Conservation (phyloP, 2,888 invertebrate species). For the Xylota segnis region DNA sequence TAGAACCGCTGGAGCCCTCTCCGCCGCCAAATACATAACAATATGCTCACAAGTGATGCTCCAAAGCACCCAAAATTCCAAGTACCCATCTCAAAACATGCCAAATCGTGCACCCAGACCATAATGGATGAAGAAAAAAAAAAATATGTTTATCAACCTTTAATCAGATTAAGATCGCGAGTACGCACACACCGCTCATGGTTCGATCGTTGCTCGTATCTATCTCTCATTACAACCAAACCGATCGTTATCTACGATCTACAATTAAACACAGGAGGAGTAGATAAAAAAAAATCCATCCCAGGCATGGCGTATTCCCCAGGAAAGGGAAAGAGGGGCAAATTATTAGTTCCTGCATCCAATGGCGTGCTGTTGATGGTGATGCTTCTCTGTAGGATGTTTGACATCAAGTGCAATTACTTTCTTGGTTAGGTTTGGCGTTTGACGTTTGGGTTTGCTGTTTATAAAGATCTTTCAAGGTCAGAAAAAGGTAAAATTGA, state of each 20-base stretch:
- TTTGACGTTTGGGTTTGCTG: conserved; percentile 27
- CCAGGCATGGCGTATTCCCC: conserved; percentile 5
- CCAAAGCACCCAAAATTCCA: conserved; percentile 30
- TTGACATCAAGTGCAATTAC: conserved; percentile 77
- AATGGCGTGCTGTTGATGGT: conserved; percentile 55
- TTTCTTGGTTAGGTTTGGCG: conserved; percentile 55
- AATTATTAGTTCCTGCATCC: conserved; percentile 65
- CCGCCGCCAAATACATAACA: neutral
- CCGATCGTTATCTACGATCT: conserved; percentile 70
- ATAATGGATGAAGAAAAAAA: conserved; percentile 7
- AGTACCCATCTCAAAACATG: conserved; percentile 49
- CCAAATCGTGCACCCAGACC: conserved; percentile 48
- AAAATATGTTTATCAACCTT: conserved; percentile 48
- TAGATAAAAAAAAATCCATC: conserved; percentile 9
- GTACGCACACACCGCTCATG: conserved; percentile 37
- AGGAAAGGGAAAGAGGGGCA: conserved; percentile 16
- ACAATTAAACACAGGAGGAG: conserved; percentile 65
- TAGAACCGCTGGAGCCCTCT: conserved; percentile 7
- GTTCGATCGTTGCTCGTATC: conserved; percentile 40
- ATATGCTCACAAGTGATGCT: neutral
- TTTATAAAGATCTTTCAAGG: conserved; percentile 66
- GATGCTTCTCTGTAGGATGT: conserved; percentile 52
- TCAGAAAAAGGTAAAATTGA: conserved; percentile 71
- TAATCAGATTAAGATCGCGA: conserved; percentile 71
- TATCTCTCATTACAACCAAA: conserved; percentile 37